Evolutionary conservation across 2,888 invertebrate species (phyloP).

Genomic region (Myopa testacea): DNA sequence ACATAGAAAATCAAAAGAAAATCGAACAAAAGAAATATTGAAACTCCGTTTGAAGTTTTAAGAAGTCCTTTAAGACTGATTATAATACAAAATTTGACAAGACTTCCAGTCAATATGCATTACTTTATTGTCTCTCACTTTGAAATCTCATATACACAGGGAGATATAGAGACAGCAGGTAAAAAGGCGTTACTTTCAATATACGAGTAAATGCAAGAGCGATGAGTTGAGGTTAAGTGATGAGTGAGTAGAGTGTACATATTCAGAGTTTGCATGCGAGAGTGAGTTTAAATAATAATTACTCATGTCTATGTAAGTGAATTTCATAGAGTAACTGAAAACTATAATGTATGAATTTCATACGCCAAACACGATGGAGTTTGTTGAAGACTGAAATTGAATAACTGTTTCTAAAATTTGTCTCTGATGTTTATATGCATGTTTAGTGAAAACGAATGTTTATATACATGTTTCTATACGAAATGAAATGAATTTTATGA

Average conservation of each 20-base stretch:
- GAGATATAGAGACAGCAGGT: slow-evolving; percentile 61
- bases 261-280: not conserved
- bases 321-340: no score
- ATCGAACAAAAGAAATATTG: not conserved
- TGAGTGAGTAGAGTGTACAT: slow-evolving; percentile 12
- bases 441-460: no score
- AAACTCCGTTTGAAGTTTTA: not conserved
- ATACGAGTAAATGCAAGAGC: slow-evolving; percentile 23
- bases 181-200: slow-evolving; percentile 45
- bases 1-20: not conserved
- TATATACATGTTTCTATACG: no score
- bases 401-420: no score
- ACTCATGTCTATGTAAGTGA: no score
- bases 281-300: not conserved
- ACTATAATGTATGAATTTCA: no score
- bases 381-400: no score
- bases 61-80: not conserved
- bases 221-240: not conserved
- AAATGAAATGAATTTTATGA: no score
- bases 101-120: slow-evolving; percentile 12
- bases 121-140: slow-evolving; percentile 3
- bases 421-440: no score
- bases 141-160: slow-evolving; percentile 57
- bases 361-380: no score
- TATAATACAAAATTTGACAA: slow-evolving; percentile 27